Base-by-base conservation (phyloP, 2,888 invertebrate genomes). In the Dinocampus coccinellae region DNA sequence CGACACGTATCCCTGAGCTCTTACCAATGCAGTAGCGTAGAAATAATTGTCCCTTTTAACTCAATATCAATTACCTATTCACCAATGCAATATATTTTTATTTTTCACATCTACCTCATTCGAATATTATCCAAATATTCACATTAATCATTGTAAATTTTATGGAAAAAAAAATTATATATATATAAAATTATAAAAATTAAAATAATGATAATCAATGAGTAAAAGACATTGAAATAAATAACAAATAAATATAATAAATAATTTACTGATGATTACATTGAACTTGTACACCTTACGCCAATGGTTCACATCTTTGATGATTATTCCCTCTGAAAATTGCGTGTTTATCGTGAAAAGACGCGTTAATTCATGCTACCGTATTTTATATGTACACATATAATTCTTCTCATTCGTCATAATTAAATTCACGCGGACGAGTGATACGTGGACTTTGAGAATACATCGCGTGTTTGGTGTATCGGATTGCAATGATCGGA, bases 361-460 rank as follows among this genome's bases (percentile, higher is more conserved):
- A 72, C 53, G 68, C 47, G 7, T 16, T 3, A n/a, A 33, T 42
- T 66, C 4, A 39, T 53, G 55, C 69, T 70, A 70, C 70, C 55
- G 70, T 65, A 47, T 53, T 29, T 33, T 24, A 24, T 60, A 61
- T 13, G n/a, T 47, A 47, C 0, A 69, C 53, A 69, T 52, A 52
- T 42, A 39, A 26, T 24, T 29, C 53, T 61, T 42, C 64, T 33
- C 73, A 73, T 73, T 68, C 66, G 70, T 73, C 73, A 73, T 73
- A 71, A 71, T 73, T 73, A 73, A 73, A 70, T 71, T 60, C 53
- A 52, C 29, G 24, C 22, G 34, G 53, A 61, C 26, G 70, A 70
- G 24, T 57, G 11, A 20, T 63, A 69, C 57, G 69, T 69, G 3
- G 55, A 62, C 69, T 39, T 16, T 7, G 47, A 47, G 42, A 42